A percentile compares a stretch with the other conserved stretches of the same genome.
Evolutionary conservation across 2,888 invertebrate species (phyloP).

Genomic region (Melipona beecheii): DNA sequence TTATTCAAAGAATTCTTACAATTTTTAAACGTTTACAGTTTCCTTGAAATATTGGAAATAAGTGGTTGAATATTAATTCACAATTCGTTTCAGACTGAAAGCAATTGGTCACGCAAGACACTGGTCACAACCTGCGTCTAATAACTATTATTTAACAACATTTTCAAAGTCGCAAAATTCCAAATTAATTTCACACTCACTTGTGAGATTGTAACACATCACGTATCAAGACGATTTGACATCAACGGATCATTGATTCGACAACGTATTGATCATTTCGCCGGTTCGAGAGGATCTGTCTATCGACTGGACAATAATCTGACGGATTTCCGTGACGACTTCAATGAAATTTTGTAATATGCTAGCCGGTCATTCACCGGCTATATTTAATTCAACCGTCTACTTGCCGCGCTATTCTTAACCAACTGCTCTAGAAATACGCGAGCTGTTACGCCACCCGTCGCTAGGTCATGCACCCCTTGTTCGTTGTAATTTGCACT

Average conservation of each 20-base stretch:
- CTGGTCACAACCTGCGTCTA: too few relatives aligned
- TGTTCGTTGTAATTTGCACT: slow-evolving; percentile 35
- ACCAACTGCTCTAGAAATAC: slow-evolving; percentile 81
- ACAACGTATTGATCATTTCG: not conserved
- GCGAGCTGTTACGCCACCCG: slow-evolving; percentile 68
- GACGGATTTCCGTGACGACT: slow-evolving; percentile 60
- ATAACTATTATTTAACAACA: too few relatives aligned
- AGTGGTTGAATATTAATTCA: too few relatives aligned
- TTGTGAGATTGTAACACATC: too few relatives aligned
- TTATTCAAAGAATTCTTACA: too few relatives aligned
- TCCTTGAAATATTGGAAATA: too few relatives aligned
- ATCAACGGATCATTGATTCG: not conserved
- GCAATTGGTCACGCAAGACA: too few relatives aligned
- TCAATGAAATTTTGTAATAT: slow-evolving; percentile 76
- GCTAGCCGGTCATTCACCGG: slow-evolving; percentile 79
- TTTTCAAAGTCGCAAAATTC: too few relatives aligned
- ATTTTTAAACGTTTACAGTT: too few relatives aligned
- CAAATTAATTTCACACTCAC: too few relatives aligned
- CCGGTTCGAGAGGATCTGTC: not conserved
- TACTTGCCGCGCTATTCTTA: slow-evolving; percentile 80
- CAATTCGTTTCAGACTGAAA: too few relatives aligned
- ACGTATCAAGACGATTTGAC: too few relatives aligned
- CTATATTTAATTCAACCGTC: slow-evolving; percentile 81
- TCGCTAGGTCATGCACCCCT: slow-evolving; percentile 71
- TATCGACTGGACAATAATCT: not conserved